phyloP scores from a whole-genome alignment of 2,113 vertebrate species.

The Limnothrissa miodon region DNA sequence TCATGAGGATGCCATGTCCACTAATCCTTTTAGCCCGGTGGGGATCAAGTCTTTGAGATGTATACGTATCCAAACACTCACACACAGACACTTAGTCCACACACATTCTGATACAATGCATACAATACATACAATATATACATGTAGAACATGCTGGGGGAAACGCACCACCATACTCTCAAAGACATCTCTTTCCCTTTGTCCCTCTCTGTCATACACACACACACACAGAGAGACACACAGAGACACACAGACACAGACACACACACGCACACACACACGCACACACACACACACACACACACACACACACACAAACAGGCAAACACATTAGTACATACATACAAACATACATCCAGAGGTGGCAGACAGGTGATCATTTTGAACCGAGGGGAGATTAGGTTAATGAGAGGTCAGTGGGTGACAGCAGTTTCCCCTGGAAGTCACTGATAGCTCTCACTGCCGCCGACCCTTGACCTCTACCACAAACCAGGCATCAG shows the following conservation, averaged over 20 bases:
- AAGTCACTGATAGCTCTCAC: constrained; percentile 67
- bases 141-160: not conserved
- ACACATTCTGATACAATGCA: not conserved
- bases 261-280: not conserved
- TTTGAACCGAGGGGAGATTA: constrained; percentile 47
- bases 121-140: not conserved
- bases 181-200: not conserved
- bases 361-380: constrained; percentile 49
- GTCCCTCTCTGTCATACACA: not conserved
- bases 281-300: constrained; percentile 1
- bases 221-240: not conserved
- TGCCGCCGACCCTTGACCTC: constrained; percentile 63
- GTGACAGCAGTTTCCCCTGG: constrained; percentile 66
- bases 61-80: not conserved
- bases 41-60: constrained; percentile 29
- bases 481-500: constrained; percentile 56
- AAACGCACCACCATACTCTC: not conserved
- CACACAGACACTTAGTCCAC: not conserved
- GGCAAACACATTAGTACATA: not conserved
- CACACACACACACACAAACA: not conserved
- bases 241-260: not conserved
- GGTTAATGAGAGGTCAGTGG: constrained; percentile 76
- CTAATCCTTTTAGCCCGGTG: constrained; percentile 38
- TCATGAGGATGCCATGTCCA: constrained; percentile 18
- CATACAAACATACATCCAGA: too few species aligned